Conservation (phyloP, 2,888 invertebrate genomes). For the Gastracanthus pulcherrimus region DNA sequence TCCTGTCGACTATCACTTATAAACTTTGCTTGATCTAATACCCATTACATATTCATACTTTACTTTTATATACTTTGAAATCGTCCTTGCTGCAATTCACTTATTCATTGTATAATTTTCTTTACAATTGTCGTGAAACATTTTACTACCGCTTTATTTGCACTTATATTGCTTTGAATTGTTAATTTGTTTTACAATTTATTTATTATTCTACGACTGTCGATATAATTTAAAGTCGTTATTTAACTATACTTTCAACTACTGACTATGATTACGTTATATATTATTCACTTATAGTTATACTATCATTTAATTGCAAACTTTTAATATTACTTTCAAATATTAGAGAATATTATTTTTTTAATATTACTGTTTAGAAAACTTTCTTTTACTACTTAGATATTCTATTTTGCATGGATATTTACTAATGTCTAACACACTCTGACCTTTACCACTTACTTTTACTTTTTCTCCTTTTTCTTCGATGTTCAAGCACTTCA, state of each 20-base stretch:
- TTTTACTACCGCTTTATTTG: neutral
- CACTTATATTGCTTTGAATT: neutral
- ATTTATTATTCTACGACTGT: neutral
- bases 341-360: too few relatives aligned
- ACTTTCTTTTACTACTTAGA: neutral
- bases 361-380: neutral
- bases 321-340: too few relatives aligned
- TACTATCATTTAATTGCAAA: too few relatives aligned
- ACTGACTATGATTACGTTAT: too few relatives aligned
- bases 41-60: neutral
- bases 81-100: neutral
- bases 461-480: neutral
- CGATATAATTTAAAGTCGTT: neutral
- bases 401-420: neutral
- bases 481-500: too few relatives aligned
- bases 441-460: neutral
- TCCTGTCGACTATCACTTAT: neutral
- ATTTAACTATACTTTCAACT: too few relatives aligned
- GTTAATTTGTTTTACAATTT: neutral
- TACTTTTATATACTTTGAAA: too few relatives aligned
- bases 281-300: too few relatives aligned
- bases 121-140: neutral
- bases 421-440: neutral
- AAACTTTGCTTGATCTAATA: neutral
- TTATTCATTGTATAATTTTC: neutral